Conservation (phyloP, 2,797 vertebrate species). For the Parauchenoglanis punctatus region DNA sequence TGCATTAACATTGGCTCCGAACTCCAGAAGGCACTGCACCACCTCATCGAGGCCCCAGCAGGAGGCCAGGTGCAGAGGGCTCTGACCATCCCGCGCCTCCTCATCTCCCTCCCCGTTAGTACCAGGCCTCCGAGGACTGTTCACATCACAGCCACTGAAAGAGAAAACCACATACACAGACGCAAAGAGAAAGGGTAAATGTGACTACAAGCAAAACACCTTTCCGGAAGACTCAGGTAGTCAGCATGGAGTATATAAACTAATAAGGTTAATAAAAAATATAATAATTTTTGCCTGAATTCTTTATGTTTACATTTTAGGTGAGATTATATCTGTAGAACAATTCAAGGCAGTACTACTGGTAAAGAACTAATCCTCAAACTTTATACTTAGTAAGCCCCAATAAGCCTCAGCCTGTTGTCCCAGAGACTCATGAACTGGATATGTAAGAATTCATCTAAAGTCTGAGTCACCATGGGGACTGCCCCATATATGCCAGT, state of each 20-base stretch:
- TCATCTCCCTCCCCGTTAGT: slow-evolving; percentile 93
- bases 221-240: too few species aligned
- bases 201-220: background rate
- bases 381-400: background rate
- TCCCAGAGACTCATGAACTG: background rate
- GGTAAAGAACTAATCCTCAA: background rate
- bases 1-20: slow-evolving; percentile 93
- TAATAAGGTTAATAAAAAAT: background rate
- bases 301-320: background rate
- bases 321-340: background rate
- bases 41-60: slow-evolving; percentile 95
- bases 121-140: slow-evolving; percentile 89
- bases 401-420: background rate
- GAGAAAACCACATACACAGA: slow-evolving; percentile 12
- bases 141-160: slow-evolving; percentile 91
- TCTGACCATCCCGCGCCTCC: slow-evolving; percentile 94
- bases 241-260: background rate
- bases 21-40: slow-evolving; percentile 98
- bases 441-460: background rate
- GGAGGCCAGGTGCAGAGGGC: slow-evolving; percentile 91
- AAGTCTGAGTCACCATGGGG: background rate
- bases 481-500: background rate
- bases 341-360: background rate
- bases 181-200: background rate
- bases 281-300: too few species aligned